These are phyloP conservation scores for Sepiola atlantica DNA, from an alignment of 2,888 invertebrate species.

Conservation along the genomic window DNA sequence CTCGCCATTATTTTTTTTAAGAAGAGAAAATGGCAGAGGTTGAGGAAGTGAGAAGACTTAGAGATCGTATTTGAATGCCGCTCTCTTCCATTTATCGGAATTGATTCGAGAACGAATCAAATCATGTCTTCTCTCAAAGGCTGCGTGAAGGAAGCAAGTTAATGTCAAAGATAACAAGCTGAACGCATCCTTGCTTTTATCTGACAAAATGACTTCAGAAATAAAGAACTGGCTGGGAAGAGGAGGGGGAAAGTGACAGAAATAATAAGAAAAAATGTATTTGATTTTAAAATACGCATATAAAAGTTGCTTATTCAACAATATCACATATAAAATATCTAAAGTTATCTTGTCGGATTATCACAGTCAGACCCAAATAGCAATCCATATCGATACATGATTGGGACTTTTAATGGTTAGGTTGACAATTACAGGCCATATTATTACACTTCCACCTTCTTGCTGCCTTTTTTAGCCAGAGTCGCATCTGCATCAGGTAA, in stretches of 20 bases:
- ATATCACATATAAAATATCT: background rate
- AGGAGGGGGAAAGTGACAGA: background rate
- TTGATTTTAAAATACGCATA: background rate
- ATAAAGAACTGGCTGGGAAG: background rate
- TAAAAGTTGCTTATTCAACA: background rate
- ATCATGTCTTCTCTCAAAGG: constrained; percentile 11
- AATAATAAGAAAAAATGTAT: background rate
- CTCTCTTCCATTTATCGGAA: background rate
- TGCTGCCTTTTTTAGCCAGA: no score
- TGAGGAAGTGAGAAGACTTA: background rate
- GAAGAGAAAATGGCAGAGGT: background rate
- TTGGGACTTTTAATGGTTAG: no score
- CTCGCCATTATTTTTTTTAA: background rate
- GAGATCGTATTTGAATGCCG: background rate
- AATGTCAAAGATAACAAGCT: constrained; percentile 13
- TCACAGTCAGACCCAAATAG: no score
- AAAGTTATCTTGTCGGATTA: no score
- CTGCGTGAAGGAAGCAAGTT: background rate
- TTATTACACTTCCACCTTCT: no score
- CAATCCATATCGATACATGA: no score
- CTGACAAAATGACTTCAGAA: background rate
- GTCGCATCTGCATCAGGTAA: no score
- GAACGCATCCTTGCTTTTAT: background rate
- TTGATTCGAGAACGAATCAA: background rate
- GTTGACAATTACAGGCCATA: no score